These are phyloP conservation scores for Elegia similella DNA, from an alignment of 2,888 invertebrate genomes.

Conservation along the genomic window DNA sequence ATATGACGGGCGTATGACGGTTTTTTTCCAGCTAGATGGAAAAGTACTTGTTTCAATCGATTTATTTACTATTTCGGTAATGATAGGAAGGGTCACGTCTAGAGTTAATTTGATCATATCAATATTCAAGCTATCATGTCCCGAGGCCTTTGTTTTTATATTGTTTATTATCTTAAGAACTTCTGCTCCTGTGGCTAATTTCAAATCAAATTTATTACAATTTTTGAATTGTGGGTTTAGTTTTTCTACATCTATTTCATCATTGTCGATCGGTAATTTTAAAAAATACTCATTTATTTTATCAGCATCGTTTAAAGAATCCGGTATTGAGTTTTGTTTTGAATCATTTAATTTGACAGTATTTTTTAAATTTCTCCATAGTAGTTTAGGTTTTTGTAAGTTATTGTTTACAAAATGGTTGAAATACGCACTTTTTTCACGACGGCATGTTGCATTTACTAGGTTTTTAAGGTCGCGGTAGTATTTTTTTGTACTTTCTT, in stretches of 20 bases:
- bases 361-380: conserved; percentile 19
- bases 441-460: conserved; percentile 18
- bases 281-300: neutral
- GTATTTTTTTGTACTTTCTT: conserved; percentile 17
- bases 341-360: neutral
- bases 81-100: conserved; percentile 18
- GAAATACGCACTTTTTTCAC: conserved; percentile 24
- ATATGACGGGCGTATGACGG: too few relatives aligned
- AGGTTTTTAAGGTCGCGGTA: conserved; percentile 24
- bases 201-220: neutral
- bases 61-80: conserved; percentile 21
- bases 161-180: conserved; percentile 17
- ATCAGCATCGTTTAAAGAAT: neutral
- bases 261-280: neutral
- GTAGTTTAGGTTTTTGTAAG: conserved; percentile 13
- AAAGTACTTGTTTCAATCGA: too few relatives aligned
- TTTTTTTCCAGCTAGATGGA: too few relatives aligned
- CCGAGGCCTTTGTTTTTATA: conserved; percentile 21
- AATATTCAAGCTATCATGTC: conserved; percentile 20
- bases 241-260: neutral
- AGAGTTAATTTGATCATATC: conserved; percentile 23
- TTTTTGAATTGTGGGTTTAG: neutral
- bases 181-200: neutral
- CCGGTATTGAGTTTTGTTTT: neutral
- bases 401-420: conserved; percentile 24